Percentiles rank a stretch among this genome's conserved stretches.
Conservation (phyloP, 2,113 vertebrate genomes). For the Rhegmatorhina hoffmannsi region DNA sequence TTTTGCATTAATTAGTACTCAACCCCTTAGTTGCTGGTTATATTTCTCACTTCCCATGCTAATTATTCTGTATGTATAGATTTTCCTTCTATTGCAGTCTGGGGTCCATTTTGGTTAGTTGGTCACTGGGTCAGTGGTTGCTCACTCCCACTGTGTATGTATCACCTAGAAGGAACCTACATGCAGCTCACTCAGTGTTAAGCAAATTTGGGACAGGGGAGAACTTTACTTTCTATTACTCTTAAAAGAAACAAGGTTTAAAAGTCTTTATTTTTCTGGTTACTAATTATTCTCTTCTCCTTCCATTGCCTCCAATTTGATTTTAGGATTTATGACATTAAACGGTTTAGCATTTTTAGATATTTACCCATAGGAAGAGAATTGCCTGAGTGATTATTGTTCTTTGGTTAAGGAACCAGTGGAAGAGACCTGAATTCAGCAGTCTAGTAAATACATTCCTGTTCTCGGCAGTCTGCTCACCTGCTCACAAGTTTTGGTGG, state of each 20-base stretch:
- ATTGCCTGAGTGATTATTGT: neutral
- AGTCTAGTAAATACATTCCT: neutral
- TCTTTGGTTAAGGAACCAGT: neutral
- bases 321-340: neutral
- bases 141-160: neutral
- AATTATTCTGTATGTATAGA: neutral
- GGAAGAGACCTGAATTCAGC: neutral
- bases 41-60: neutral
- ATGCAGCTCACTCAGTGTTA: neutral
- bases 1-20: neutral
- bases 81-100: neutral
- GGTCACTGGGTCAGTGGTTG: neutral
- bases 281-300: neutral
- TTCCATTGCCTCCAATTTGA: neutral
- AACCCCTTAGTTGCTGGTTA: neutral
- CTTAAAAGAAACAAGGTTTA: neutral
- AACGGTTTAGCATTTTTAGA: neutral
- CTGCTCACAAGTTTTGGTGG: neutral
- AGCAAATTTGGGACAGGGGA: neutral
- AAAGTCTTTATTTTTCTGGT: neutral
- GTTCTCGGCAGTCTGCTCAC: neutral
- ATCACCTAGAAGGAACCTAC: neutral
- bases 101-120: neutral
- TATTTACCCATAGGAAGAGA: neutral
- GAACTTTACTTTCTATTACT: neutral